A percentile compares a stretch with the other conserved stretches of the same genome.
Conservation (phyloP, 2,797 vertebrate genomes). For the Sciurus vulgaris region DNA sequence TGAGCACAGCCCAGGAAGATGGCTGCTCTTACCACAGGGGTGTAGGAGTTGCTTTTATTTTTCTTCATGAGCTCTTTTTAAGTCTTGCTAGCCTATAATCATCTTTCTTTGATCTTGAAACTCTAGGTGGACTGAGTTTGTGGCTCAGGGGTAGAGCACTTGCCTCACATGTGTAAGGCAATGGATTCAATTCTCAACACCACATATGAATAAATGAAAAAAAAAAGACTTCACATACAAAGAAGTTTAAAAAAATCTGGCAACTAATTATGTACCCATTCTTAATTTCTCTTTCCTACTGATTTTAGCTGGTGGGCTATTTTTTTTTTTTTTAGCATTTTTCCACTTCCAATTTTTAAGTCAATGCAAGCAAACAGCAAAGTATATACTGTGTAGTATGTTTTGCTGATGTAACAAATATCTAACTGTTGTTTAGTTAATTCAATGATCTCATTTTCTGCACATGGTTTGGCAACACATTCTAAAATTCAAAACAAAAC, state of each 20-base stretch:
- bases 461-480: slow-evolving; percentile 88
- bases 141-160: too few relatives aligned
- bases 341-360: not conserved
- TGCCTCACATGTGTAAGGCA: too few relatives aligned
- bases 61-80: not conserved
- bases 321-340: not conserved
- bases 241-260: not conserved
- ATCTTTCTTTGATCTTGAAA: not conserved
- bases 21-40: not conserved
- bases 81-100: not conserved
- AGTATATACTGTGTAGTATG: not conserved
- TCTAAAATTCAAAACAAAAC: slow-evolving; percentile 86
- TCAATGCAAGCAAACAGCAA: not conserved
- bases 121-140: not conserved
- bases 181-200: too few relatives aligned
- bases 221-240: too few relatives aligned
- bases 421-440: not conserved
- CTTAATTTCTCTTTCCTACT: not conserved
- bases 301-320: not conserved
- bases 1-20: not conserved
- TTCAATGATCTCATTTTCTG: not conserved
- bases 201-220: too few relatives aligned
- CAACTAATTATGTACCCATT: not conserved
- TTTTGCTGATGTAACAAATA: not conserved
- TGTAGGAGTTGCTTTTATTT: not conserved